A percentile compares a stretch with the other conserved stretches of the same genome.
Evolutionary conservation across 2,888 invertebrate species (phyloP).

Genomic region (Acrocyrtus sp.): DNA sequence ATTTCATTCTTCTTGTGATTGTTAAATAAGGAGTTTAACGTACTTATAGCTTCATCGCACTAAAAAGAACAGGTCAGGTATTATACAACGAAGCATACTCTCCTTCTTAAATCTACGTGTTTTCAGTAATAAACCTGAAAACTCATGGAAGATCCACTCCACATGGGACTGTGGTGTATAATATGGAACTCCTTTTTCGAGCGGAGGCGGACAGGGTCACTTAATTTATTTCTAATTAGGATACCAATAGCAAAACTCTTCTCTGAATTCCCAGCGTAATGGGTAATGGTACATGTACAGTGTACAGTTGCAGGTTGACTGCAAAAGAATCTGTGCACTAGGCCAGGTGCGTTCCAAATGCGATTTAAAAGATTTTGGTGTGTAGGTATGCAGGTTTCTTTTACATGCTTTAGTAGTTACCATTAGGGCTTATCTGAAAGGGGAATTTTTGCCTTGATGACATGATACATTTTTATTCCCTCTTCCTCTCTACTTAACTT

Average conservation of each 20-base stretch:
- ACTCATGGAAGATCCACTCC: conserved; percentile 2
- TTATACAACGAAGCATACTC: too few relatives aligned
- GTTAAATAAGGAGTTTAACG: too few relatives aligned
- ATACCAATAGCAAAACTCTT: conserved; percentile 6
- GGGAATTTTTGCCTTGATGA: too few relatives aligned
- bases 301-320: background rate
- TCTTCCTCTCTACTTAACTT: too few relatives aligned
- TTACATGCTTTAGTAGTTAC: background rate
- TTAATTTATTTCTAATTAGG: conserved; percentile 36
- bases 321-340: background rate
- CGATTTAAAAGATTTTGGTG: too few relatives aligned
- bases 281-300: background rate
- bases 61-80: too few relatives aligned
- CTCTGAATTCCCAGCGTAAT: background rate
- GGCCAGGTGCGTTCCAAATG: too few relatives aligned
- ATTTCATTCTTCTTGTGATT: too few relatives aligned
- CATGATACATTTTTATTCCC: too few relatives aligned
- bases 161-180: conserved; percentile 25
- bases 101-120: too few relatives aligned
- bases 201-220: conserved; percentile 36
- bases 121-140: too few relatives aligned
- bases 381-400: background rate
- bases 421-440: conserved; percentile 13
- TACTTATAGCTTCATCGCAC: too few relatives aligned
- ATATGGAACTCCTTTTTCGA: conserved; percentile 23